Base-by-base conservation (phyloP, 2,797 vertebrate genomes). In the Pseudotriccus pelzelni region DNA sequence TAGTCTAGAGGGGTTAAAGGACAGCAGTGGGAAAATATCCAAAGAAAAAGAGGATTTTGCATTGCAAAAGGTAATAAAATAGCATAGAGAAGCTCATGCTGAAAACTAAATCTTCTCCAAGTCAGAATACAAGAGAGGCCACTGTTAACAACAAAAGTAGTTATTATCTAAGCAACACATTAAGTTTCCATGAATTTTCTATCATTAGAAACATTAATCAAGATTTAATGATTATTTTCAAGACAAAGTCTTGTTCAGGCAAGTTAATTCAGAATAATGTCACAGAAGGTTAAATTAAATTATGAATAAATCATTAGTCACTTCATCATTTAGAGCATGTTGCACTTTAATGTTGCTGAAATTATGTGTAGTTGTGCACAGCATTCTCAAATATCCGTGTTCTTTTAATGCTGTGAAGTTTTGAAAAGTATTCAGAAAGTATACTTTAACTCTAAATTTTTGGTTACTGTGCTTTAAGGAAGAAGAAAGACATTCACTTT, bases 201-300 rank as follows among this genome's bases (percentile, higher is more conserved):
- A 36, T 46, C 25, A 55, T 83, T 63, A 70, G 66, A 83, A 93
- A 73, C 7, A 18, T n/a, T 84, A 86, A 75, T 81, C 66, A 91
- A 81, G 24, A 90, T 37, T 70, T 74, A 75, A 78, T 75, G 24
- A 72, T 55, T 68, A 73, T 77, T 88, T 96, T 81, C 28, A 77
- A 86, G 74, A 86, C 13, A 64, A 55, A 37, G 4, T 59, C 46
- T 90, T 91, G 15, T 34, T 68, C 56, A 91, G 89, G 75, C 28
- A 89, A 80, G 34, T 30, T 92, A 77, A 83, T 78, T 92, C 58
- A 80, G 49, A 95, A 56, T 64, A 91, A 87, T 56, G 15, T 46
- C 92, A 80, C 14, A 67, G 37, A 73, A 72, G 22, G 46, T 85
- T 87, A 93, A 94, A 92, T 76, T 50, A 79, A 92, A 66, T 41